Percentiles rank a stretch among this genome's conserved stretches.
phyloP scores from a whole-genome alignment of 1,140 invertebrate species.

The Drosophila suzukii region DNA sequence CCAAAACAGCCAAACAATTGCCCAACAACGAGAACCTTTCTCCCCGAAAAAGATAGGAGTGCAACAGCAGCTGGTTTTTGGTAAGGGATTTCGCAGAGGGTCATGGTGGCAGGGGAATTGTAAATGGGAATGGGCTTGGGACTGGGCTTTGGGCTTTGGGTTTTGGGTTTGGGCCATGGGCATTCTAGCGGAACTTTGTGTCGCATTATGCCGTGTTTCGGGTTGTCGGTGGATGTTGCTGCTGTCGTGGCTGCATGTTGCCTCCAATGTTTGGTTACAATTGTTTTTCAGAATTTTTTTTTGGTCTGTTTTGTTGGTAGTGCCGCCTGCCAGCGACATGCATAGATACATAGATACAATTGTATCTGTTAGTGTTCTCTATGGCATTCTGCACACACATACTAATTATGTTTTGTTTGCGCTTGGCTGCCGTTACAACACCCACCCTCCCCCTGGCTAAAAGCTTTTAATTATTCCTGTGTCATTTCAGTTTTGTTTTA shows the following conservation, averaged over 20 bases:
- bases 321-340: conserved; percentile 45
- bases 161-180: conserved; percentile 56
- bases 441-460: background rate
- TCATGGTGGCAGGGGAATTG: conserved; percentile 2
- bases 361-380: conserved; percentile 46
- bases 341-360: conserved; percentile 65
- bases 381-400: conserved; percentile 7
- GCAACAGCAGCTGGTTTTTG: conserved; percentile 23
- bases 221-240: conserved; percentile 52
- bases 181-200: conserved; percentile 79
- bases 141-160: conserved; percentile 46
- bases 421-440: conserved; percentile 57
- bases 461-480: conserved; percentile 64
- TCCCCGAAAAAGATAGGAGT: conserved; percentile 43
- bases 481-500: conserved; percentile 51
- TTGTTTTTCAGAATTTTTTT: conserved; percentile 52
- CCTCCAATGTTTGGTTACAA: conserved; percentile 71
- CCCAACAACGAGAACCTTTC: conserved; percentile 55
- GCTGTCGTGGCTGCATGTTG: conserved; percentile 77
- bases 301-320: conserved; percentile 6
- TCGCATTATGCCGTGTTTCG: conserved; percentile 74
- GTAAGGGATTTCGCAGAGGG: conserved; percentile 2
- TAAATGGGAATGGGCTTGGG: conserved; percentile 12
- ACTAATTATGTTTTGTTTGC: conserved; percentile 74
- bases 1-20: conserved; percentile 16